phyloP scores from a whole-genome alignment of 2,888 invertebrate species.

The Blomia tropicalis region DNA sequence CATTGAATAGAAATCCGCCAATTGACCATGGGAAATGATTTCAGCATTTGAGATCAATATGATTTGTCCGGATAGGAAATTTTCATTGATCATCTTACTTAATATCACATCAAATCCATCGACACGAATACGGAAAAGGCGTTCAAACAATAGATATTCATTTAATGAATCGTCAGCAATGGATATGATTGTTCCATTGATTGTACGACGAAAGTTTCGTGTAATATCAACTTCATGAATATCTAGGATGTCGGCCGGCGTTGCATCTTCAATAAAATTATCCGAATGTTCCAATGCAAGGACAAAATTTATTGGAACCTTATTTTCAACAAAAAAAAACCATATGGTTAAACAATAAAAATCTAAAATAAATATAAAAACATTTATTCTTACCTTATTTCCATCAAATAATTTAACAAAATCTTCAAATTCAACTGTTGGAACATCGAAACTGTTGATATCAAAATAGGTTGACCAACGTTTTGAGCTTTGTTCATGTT shows the following conservation, averaged over 20 bases:
- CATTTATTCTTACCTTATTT: not conserved
- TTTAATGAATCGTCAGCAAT: too few relatives aligned
- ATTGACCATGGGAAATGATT: constrained; percentile 68
- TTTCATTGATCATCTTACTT: not conserved
- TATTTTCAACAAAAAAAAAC: too few relatives aligned
- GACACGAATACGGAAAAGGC: constrained; percentile 54
- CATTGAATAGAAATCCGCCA: constrained; percentile 71
- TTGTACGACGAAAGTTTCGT: too few relatives aligned
- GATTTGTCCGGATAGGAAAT: constrained; percentile 22
- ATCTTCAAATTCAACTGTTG: constrained; percentile 70
- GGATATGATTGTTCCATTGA: too few relatives aligned
- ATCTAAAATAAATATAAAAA: too few relatives aligned
- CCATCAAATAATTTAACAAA: constrained; percentile 42
- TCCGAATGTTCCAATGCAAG: constrained; percentile 43
- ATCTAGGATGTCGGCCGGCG: too few relatives aligned
- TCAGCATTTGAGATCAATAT: constrained; percentile 47
- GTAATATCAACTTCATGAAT: too few relatives aligned
- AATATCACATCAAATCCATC: constrained; percentile 41
- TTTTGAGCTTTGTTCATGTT: constrained; percentile 32
- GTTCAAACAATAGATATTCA: constrained; percentile 33
- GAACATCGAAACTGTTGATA: constrained; percentile 52
- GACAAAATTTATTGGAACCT: constrained; percentile 11
- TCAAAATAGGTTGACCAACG: constrained; percentile 77
- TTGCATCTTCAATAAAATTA: constrained; percentile 54
- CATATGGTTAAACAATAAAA: not conserved